These are phyloP conservation scores for Tetraodon nigroviridis DNA, from an alignment of 2,113 vertebrate genomes.

Conservation along the genomic window DNA sequence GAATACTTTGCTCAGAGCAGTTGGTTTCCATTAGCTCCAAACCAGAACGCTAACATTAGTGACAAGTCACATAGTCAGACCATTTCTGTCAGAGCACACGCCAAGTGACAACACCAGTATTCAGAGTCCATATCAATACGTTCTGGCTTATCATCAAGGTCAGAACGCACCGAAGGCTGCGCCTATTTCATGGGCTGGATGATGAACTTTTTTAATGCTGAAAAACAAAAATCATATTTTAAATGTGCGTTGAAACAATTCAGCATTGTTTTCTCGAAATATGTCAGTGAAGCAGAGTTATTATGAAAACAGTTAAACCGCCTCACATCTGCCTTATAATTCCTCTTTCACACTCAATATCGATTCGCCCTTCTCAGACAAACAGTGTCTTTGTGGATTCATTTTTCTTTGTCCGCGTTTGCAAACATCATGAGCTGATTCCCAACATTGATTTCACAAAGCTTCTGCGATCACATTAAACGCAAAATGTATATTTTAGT, in stretches of 20 bases:
- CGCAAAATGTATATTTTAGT: neutral
- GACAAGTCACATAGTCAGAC: conserved; percentile 14
- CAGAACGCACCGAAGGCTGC: too few relatives aligned
- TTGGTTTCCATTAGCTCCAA: conserved; percentile 45
- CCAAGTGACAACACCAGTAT: neutral
- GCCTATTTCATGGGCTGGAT: too few relatives aligned
- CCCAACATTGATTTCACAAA: conserved; percentile 3
- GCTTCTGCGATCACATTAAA: neutral
- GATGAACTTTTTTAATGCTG: too few relatives aligned
- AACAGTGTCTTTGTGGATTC: conserved; percentile 11
- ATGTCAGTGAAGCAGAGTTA: neutral
- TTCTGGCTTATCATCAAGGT: too few relatives aligned
- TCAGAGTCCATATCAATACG: neutral
- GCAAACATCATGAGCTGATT: conserved; percentile 5
- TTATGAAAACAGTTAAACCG: conserved; percentile 3
- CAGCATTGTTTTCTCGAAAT: too few relatives aligned
- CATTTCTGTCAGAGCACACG: conserved; percentile 27
- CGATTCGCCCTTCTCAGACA: conserved; percentile 20
- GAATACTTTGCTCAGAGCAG: conserved; percentile 27
- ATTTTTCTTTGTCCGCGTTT: neutral
- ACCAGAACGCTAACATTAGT: conserved; percentile 12
- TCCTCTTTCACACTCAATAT: conserved; percentile 2
- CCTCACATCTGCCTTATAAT: conserved; percentile 1
- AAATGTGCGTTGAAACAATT: too few relatives aligned
- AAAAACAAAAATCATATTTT: too few relatives aligned